Evolutionary conservation across 2,113 vertebrate species (phyloP).

Genomic region (Hippocampus abdominalis): DNA sequence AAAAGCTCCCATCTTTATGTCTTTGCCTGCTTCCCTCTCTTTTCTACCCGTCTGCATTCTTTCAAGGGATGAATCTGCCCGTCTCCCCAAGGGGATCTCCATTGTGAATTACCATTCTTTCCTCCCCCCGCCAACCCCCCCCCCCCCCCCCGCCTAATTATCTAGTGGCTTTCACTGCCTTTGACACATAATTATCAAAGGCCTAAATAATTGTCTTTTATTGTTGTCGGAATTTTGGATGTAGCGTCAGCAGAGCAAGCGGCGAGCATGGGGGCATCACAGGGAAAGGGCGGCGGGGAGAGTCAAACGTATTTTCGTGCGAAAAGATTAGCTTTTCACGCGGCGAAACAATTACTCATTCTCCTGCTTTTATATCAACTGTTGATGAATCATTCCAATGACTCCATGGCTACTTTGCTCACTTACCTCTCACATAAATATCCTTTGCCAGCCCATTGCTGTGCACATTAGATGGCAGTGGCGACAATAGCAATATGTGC

Average conservation of each 20-base stretch:
- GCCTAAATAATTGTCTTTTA: slow-evolving; percentile 77
- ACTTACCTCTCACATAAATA: not conserved
- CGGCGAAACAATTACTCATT: slow-evolving; percentile 62
- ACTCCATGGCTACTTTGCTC: slow-evolving; percentile 19
- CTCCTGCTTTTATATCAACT: slow-evolving; percentile 50
- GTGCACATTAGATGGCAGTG: slow-evolving; percentile 37
- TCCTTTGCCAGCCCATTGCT: slow-evolving; percentile 9
- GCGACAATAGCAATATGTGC: slow-evolving; percentile 45
- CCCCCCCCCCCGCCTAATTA: slow-evolving; percentile 66
- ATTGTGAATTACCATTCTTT: slow-evolving; percentile 77
- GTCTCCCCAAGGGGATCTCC: slow-evolving; percentile 65
- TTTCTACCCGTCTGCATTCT: slow-evolving; percentile 50
- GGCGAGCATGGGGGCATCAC: slow-evolving; percentile 53
- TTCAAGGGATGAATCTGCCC: slow-evolving; percentile 64
- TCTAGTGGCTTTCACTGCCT: slow-evolving; percentile 74
- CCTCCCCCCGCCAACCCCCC: slow-evolving; percentile 3
- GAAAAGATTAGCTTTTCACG: slow-evolving; percentile 69
- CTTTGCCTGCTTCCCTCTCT: slow-evolving; percentile 45
- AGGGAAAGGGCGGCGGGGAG: slow-evolving; percentile 47
- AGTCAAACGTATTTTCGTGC: slow-evolving; percentile 67
- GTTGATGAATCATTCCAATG: slow-evolving; percentile 63
- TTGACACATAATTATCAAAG: slow-evolving; percentile 81
- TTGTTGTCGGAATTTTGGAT: slow-evolving; percentile 75
- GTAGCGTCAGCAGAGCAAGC: slow-evolving; percentile 57
- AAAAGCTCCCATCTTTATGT: slow-evolving; percentile 66